These are phyloP conservation scores for Notarius lentiginosus DNA, from an alignment of 2,113 vertebrate genomes.

Conservation along the genomic window DNA sequence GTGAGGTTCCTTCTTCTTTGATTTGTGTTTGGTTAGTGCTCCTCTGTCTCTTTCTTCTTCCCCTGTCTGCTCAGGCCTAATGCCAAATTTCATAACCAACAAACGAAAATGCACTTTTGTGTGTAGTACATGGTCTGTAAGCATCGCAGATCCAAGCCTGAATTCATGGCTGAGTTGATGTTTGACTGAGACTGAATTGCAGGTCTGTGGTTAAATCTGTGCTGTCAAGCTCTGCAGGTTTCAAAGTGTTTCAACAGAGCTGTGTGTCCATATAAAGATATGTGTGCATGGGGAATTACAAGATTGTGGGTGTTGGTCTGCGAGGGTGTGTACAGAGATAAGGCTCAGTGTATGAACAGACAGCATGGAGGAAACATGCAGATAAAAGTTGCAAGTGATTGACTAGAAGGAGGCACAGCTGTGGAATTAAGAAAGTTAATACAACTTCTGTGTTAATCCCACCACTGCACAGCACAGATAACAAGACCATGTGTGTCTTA, in stretches of 20 bases:
- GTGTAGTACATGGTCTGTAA: constrained; percentile 1
- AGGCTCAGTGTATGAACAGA: constrained; percentile 22
- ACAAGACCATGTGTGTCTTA: constrained; percentile 17
- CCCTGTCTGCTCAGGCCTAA: not conserved
- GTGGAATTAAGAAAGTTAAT: constrained; percentile 43
- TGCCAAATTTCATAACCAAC: not conserved
- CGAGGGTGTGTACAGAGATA: constrained; percentile 36
- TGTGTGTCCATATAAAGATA: not conserved
- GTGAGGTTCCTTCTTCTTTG: not conserved
- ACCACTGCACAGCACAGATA: constrained; percentile 44
- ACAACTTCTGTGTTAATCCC: constrained; percentile 46
- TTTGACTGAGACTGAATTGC: constrained; percentile 15
- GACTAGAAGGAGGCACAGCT: constrained; percentile 36
- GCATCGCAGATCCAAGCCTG: not conserved
- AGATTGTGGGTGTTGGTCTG: constrained; percentile 9
- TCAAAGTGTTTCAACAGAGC: constrained; percentile 7
- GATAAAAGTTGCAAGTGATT: constrained; percentile 39
- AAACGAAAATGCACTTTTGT: not conserved
- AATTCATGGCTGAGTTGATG: constrained; percentile 22
- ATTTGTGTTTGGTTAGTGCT: not conserved
- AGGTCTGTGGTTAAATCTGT: constrained; percentile 11
- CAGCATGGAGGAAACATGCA: constrained; percentile 41
- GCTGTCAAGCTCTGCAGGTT: not conserved
- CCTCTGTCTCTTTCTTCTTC: not conserved
- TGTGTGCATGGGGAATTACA: constrained; percentile 1